Evolutionary conservation across 2,888 invertebrate species (phyloP), one percentile per base, ranked within the genome.

Genomic region (Acanthosepion lycidas): DNA sequence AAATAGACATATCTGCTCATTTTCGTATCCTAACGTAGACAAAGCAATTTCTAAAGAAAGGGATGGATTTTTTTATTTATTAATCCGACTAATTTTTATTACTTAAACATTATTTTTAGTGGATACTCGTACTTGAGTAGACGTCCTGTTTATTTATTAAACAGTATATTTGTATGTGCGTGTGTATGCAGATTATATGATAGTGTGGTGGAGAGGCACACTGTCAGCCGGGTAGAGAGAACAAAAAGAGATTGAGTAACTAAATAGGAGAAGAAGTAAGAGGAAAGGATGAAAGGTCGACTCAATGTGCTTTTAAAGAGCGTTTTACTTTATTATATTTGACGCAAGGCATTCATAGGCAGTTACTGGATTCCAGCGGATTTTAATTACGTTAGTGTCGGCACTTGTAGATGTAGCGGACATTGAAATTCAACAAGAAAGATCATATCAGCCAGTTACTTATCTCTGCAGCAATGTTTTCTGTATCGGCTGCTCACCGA

Each of bases 391-490:
- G n/a, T 78, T 78, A 18, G n/a, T 78, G 78, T 78, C n/a, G 23
- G n/a, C 3, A 3, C n/a, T 78, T 78, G 15, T 15, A n/a, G n/a
- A 33, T n/a, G 59, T 23, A 6, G 23, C 23, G 18, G n/a, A n/a
- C 78, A 78, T 78, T 78, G 78, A 33, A n/a, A 78, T 9, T n/a
- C 9, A 78, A 78, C 78, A 33, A n/a, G n/a, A 12, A 78, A 78
- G 78, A 78, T 78, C n/a, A 78, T 78, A 78, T 78, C 78, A 78
- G n/a, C n/a, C 5, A n/a, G n/a, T 78, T n/a, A n/a, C 78, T 78
- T 78, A 78, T 78, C 78, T 78, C n/a, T n/a, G 78, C n/a, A 78
- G n/a, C 33, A 78, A 78, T 78, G 78, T 78, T 78, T 64, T n/a
- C n/a, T 78, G 78, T 12, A 78, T 78, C 78, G 78, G n/a, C 15